A percentile compares a stretch with the other conserved stretches of the same genome.
These are phyloP conservation scores for Gopherus flavomarginatus DNA, from an alignment of 2,113 vertebrate species.

Conservation along the genomic window DNA sequence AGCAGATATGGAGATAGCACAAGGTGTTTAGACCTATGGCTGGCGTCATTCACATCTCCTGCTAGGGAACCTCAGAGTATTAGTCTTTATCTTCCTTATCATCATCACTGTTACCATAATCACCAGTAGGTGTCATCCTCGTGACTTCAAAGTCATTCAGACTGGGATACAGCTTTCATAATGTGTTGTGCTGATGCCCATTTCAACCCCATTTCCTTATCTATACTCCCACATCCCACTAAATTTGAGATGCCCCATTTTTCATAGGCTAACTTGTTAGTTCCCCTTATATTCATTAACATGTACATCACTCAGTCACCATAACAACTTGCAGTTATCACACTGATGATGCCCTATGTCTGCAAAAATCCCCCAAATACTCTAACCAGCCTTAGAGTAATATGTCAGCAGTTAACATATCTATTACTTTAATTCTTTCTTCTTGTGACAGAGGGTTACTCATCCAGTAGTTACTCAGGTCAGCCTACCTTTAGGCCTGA, in stretches of 20 bases:
- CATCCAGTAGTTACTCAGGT: neutral
- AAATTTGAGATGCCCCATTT: neutral
- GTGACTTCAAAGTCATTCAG: neutral
- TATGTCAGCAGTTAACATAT: neutral
- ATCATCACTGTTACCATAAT: neutral
- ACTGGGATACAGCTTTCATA: neutral
- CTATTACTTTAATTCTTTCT: neutral
- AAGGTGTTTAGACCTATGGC: neutral
- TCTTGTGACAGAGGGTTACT: neutral
- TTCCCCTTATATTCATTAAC: neutral
- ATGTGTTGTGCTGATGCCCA: neutral
- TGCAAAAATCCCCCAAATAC: neutral
- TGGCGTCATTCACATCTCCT: neutral
- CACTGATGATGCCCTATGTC: neutral
- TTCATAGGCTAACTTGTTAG: neutral
- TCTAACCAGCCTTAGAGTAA: neutral
- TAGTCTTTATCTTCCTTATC: neutral
- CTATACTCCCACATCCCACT: neutral
- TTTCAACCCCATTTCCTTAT: neutral
- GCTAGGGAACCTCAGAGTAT: neutral
- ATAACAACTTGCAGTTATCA: neutral
- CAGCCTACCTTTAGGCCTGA: neutral
- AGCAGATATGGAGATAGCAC: neutral
- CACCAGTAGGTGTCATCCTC: neutral
- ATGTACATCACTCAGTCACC: neutral